These are phyloP conservation scores for Alcedo atthis DNA, from an alignment of 2,797 vertebrate species.

Conservation along the genomic window DNA sequence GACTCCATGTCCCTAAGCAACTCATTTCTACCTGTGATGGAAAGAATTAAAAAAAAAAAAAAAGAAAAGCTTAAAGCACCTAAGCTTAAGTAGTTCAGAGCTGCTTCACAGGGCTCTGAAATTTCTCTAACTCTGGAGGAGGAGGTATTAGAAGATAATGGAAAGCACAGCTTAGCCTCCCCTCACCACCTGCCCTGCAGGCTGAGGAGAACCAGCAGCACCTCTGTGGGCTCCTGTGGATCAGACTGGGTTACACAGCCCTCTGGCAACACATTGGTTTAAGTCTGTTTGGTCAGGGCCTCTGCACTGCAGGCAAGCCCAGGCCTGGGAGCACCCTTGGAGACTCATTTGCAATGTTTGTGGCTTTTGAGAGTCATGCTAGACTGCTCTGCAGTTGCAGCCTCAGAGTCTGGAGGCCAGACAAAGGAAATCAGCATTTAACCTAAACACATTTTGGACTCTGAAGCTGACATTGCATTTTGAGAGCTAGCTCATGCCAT, in stretches of 20 bases:
- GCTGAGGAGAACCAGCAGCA: background rate
- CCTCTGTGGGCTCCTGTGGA: accelerated
- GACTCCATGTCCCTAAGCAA: background rate
- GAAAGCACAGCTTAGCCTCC: background rate
- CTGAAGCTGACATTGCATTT: background rate
- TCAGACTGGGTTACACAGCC: background rate
- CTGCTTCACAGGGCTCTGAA: background rate
- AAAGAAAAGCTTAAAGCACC: background rate
- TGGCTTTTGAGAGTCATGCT: background rate
- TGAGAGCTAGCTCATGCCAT: background rate
- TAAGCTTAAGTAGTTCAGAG: background rate
- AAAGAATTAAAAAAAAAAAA: background rate
- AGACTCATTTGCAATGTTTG: accelerated
- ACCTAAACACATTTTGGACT: background rate
- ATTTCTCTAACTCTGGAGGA: background rate
- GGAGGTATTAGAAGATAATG: background rate
- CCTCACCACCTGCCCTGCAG: background rate
- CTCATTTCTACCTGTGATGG: background rate
- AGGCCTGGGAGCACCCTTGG: background rate
- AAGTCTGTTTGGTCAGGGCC: background rate
- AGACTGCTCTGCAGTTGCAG: background rate
- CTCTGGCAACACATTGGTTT: background rate
- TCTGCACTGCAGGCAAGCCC: background rate
- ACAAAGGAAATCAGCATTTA: background rate
- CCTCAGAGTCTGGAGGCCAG: background rate